A percentile compares a stretch with the other conserved stretches of the same genome.
Conservation (phyloP, 2,888 invertebrate species). For the Balanococcus diminutus region DNA sequence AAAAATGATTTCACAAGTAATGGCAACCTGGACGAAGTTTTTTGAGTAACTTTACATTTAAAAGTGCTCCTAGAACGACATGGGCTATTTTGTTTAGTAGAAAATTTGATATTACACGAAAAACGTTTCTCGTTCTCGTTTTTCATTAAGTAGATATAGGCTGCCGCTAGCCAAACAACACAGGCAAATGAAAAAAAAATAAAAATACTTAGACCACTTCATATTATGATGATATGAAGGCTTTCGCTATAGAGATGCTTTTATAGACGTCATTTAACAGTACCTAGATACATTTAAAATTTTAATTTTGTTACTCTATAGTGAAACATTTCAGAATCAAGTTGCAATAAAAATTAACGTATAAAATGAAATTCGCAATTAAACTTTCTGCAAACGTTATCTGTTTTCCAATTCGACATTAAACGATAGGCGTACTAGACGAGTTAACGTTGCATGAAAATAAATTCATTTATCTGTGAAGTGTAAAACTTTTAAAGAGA, state of each 20-base stretch:
- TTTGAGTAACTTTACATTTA: no score
- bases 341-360: constrained; percentile 19
- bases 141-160: background rate
- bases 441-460: background rate
- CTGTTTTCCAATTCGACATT: background rate
- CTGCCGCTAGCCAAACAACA: background rate
- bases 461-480: background rate
- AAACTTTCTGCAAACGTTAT: constrained; percentile 10
- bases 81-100: background rate
- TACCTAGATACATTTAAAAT: constrained; percentile 25
- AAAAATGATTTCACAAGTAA: no score
- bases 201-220: background rate
- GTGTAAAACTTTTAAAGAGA: background rate
- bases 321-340: background rate
- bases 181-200: background rate
- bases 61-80: no score
- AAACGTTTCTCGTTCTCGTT: background rate
- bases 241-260: background rate
- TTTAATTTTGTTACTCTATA: background rate
- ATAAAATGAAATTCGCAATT: constrained; percentile 13
- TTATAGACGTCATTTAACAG: background rate
- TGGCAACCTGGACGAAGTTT: no score
- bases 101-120: background rate
- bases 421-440: background rate
- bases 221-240: background rate